phyloP scores from a whole-genome alignment of 2,888 invertebrate species.

The Entomobrya multifasciata region DNA sequence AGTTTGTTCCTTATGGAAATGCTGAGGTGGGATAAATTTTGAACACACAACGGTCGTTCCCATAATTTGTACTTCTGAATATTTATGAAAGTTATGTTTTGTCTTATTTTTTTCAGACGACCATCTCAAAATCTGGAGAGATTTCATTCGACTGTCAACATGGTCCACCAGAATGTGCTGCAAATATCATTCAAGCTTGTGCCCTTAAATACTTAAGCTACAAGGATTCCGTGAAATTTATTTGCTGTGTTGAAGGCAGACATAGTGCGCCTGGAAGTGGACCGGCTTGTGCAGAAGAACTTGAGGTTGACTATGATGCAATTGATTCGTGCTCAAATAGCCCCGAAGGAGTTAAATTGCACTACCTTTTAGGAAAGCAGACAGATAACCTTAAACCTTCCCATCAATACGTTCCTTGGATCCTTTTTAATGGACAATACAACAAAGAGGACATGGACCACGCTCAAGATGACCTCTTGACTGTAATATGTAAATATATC shows the following conservation, averaged over 20 bases:
- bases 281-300: constrained; percentile 62
- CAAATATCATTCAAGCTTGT: constrained; percentile 74
- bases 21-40: constrained; percentile 68
- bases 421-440: constrained; percentile 69
- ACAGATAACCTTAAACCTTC: constrained; percentile 66
- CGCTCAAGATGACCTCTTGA: constrained; percentile 70
- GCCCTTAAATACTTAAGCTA: constrained; percentile 67
- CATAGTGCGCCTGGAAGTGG: constrained; percentile 69
- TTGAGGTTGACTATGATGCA: constrained; percentile 50
- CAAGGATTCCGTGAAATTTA: constrained; percentile 61
- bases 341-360: constrained; percentile 68
- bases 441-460: constrained; percentile 70
- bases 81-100: constrained; percentile 5
- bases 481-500: constrained; percentile 68
- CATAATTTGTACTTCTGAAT: no score
- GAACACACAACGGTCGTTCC: no score
- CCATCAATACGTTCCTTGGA: constrained; percentile 74
- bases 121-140: constrained; percentile 60
- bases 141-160: constrained; percentile 74
- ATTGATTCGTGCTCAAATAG: constrained; percentile 63
- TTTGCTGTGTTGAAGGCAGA: constrained; percentile 70
- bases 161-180: constrained; percentile 74
- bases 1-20: constrained; percentile 77
- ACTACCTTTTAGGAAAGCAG: constrained; percentile 62
- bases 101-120: constrained; percentile 56